A percentile compares a stretch with the other conserved stretches of the same genome.
Conservation (phyloP, 2,113 vertebrate species). For the Pholis gunnellus region DNA sequence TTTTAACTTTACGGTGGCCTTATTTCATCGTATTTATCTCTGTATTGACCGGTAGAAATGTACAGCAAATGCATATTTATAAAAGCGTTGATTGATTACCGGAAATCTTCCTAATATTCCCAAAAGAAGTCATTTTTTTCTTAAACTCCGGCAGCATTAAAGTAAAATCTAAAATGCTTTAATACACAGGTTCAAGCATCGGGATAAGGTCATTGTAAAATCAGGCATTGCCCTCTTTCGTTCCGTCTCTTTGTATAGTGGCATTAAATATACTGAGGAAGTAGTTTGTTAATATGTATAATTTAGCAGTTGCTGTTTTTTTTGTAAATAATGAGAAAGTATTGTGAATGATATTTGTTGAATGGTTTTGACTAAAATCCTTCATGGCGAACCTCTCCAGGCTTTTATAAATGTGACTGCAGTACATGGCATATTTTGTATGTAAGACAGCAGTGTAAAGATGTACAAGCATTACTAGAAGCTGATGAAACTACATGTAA, state of each 20-base stretch:
- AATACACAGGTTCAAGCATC: conserved; percentile 37
- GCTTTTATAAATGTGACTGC: conserved; percentile 82
- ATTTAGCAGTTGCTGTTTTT: conserved; percentile 89
- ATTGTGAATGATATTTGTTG: conserved; percentile 93
- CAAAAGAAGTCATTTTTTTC: conserved; percentile 17
- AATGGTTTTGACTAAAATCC: conserved; percentile 85
- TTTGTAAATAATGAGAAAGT: conserved; percentile 94
- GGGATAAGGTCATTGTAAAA: conserved; percentile 63
- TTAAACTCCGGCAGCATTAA: conserved; percentile 61
- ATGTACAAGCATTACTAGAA: conserved; percentile 79
- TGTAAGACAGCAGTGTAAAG: conserved; percentile 90
- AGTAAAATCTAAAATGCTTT: conserved; percentile 41
- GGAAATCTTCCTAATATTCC: conserved; percentile 22
- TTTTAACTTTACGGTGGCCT: conserved; percentile 56
- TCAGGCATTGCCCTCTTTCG: conserved; percentile 28
- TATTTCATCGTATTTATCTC: conserved; percentile 51
- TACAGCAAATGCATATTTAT: conserved; percentile 59
- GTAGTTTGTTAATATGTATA: conserved; percentile 96
- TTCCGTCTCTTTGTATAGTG: conserved; percentile 72
- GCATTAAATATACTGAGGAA: conserved; percentile 82
- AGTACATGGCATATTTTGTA: conserved; percentile 89
- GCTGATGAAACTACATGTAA: conserved; percentile 78
- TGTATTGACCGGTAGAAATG: conserved; percentile 34
- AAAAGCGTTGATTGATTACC: conserved; percentile 31
- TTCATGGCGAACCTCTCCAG: conserved; percentile 78